Base-by-base conservation (phyloP, 2,888 invertebrate genomes). In the Odontothrips loti region DNA sequence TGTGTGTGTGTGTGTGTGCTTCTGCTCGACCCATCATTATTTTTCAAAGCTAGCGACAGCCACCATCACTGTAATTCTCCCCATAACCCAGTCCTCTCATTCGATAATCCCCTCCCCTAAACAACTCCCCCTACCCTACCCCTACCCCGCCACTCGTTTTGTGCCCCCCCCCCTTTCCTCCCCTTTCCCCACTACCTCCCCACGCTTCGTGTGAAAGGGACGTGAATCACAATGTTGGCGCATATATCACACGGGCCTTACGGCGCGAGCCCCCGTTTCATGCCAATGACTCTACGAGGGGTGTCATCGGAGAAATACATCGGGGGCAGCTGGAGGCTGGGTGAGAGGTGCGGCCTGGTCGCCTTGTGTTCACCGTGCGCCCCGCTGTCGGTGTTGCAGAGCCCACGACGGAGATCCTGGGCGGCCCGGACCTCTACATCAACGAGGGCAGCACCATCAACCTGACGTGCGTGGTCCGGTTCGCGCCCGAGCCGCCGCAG, bases 401-500 rank as follows among this genome's bases (percentile, higher is more conserved):
- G 87, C 95, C 95, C 81, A 91, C 94, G 85, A 95, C 95, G 79
- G 93, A 94, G 88, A 93, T 95, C 85, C 88, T 93, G 85, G 95
- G 95, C 63, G 94, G 94, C 79, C 93, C 94, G 48, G 95, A 95
- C 87, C 88, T 95, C 85, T 95, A 93, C 88, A 95, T 95, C 87
- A 94, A 95, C 88, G 93, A 93, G 85, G 95, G 95, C 78, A 95
- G 95, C 84, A 96, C 95, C 82, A 96, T 96, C 88, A 96, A 96
- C 89, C 88, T 96, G 85, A 96, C 95, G 79, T 96, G 96, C 87
- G 91, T 94, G 86, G 94, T 95, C 82, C 91, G 92, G 86, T 94
- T 93, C 86, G 94, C 95, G 34, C 95, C 95, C 80, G 95, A 95
- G 86, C 95, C 95, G 79, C 95, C 95, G 23, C 94, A 92, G 82